Conservation (phyloP, 2,888 invertebrate species). For the Temnothorax unifasciatus region DNA sequence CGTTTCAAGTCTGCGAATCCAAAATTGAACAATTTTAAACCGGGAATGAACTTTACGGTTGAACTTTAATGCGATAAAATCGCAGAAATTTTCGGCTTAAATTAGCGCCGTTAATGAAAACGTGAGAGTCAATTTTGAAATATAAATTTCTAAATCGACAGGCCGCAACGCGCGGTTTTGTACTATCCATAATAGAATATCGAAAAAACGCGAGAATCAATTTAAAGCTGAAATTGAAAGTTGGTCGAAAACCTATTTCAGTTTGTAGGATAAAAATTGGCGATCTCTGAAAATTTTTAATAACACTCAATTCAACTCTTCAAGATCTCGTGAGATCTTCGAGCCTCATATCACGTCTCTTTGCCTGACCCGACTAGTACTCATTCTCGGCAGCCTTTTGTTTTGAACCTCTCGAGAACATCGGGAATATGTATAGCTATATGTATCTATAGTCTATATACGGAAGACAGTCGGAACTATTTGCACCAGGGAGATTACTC, state of each 20-base stretch:
- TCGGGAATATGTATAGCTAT: neutral
- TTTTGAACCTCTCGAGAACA: constrained; percentile 59
- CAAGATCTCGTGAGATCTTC: neutral
- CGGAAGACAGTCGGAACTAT: constrained; percentile 16
- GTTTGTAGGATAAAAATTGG: neutral
- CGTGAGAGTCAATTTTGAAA: neutral
- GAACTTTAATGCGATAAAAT: constrained; percentile 15
- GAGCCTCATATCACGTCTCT: neutral
- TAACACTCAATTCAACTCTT: neutral
- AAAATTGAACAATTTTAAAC: neutral
- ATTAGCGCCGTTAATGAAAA: neutral
- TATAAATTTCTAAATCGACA: constrained; percentile 6
- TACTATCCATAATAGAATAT: neutral
- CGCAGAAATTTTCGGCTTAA: neutral
- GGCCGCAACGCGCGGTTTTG: neutral
- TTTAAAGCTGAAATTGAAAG: neutral
- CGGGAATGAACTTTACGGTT: neutral
- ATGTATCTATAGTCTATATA: neutral
- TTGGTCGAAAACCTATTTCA: neutral
- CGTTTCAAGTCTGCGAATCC: neutral
- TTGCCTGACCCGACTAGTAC: constrained; percentile 70
- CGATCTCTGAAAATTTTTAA: neutral
- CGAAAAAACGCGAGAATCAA: neutral
- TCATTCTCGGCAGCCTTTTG: constrained; percentile 79
- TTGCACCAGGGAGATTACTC: constrained; percentile 26